Evolutionary conservation across 2,113 vertebrate species (phyloP).

Genomic region (Alosa alosa): DNA sequence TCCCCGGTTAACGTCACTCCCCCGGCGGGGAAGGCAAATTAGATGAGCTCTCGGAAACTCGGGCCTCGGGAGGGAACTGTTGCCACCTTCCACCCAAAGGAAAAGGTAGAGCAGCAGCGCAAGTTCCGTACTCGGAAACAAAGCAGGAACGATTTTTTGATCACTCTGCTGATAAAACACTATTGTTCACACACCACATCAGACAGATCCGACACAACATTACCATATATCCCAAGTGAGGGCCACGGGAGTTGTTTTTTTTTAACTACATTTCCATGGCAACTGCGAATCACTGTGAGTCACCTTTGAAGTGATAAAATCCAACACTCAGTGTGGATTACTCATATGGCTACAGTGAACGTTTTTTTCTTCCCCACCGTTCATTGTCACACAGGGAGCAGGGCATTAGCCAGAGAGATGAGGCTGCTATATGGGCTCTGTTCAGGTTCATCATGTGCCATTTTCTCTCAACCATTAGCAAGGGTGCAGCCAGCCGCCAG

Average conservation of each 20-base stretch:
- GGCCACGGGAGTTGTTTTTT: neutral
- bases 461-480: conserved; percentile 67
- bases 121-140: neutral
- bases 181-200: neutral
- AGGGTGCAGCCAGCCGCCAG: conserved; percentile 84
- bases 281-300: conserved; percentile 11
- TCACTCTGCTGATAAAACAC: neutral
- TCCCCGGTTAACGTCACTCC: conserved; percentile 27
- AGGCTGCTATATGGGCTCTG: neutral
- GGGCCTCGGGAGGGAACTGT: conserved; percentile 23
- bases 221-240: neutral
- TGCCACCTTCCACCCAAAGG: conserved; percentile 15
- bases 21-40: conserved; percentile 36
- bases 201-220: neutral
- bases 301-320: conserved; percentile 17
- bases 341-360: neutral
- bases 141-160: conserved; percentile 10
- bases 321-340: conserved; percentile 9
- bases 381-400: neutral
- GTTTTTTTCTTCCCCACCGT: neutral
- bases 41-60: conserved; percentile 44
- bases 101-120: neutral
- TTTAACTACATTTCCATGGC: conserved; percentile 3
- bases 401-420: neutral
- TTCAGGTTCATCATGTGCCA: neutral